phyloP scores from a whole-genome alignment of 2,888 invertebrate genomes.

The Chymomyza fuscimana region DNA sequence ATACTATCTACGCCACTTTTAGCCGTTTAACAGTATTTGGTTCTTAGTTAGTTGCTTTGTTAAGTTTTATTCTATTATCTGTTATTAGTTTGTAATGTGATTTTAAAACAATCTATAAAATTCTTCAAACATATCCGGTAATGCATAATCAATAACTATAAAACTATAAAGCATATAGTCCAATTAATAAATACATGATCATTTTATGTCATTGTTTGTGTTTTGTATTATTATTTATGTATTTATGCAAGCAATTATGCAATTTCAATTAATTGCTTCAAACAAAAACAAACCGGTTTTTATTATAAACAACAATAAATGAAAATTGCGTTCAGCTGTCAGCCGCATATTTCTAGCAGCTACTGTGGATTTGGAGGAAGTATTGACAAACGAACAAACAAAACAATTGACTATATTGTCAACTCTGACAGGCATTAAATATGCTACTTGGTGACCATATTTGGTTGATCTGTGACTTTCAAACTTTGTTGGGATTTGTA shows the following conservation, averaged over 20 bases:
- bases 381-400: slow-evolving; percentile 14
- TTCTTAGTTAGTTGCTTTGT: slow-evolving; percentile 1
- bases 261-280: slow-evolving; percentile 68
- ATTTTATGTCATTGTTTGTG: slow-evolving; percentile 33
- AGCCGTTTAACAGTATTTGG: neutral
- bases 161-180: slow-evolving; percentile 27
- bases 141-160: slow-evolving; percentile 35
- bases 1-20: neutral
- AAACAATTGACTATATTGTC: neutral
- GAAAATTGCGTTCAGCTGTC: slow-evolving; percentile 64
- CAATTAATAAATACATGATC: slow-evolving; percentile 1
- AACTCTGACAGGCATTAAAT: neutral
- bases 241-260: slow-evolving; percentile 69
- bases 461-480: neutral
- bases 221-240: slow-evolving; percentile 49
- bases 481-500: neutral
- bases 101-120: slow-evolving; percentile 22
- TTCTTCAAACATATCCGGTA: slow-evolving; percentile 53
- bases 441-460: neutral
- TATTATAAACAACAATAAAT: slow-evolving; percentile 31
- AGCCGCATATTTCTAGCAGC: slow-evolving; percentile 28
- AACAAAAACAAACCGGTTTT: slow-evolving; percentile 35
- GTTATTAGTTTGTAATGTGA: slow-evolving; percentile 5
- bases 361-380: slow-evolving; percentile 45
- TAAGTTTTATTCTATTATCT: slow-evolving; percentile 36